Base-by-base conservation (phyloP, 2,888 invertebrate genomes). In the Suillia variegata region DNA sequence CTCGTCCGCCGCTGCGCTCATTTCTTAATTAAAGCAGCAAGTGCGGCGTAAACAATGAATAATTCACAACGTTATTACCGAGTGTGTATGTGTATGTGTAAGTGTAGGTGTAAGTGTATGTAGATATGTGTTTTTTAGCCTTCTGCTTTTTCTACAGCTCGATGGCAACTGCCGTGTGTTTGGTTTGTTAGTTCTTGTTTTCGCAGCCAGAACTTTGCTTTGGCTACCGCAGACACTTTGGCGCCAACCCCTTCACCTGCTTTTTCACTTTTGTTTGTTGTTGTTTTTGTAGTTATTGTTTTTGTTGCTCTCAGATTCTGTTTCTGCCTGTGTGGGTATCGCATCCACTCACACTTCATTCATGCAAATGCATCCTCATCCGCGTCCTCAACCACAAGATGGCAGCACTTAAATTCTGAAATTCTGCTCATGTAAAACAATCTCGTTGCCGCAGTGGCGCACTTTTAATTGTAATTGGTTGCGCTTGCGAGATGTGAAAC, bases 1-100 rank as follows among this genome's bases (percentile, higher is more conserved):
- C n/a, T n/a, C 26, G 26, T 6, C 26, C 26, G 26, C 26, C 26
- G 26, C 38, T 38, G 38, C n/a, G 10, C 38, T 45, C 45, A 45
- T 45, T 45, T 45, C 45, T 71, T 73, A 73, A 73, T 74, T 73
- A 73, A 73, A 71, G 67, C 70, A 71, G 67, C 66, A 74, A 73
- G 68, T 70, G 67, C 70, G 64, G 67, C 73, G 70, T 68, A 67
- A 71, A 69, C 71, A 73, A 73, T 73, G 74, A 74, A 73, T 71
- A 68, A 73, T 73, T 74, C 70, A 74, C 67, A 64, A 62, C 65
- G 65, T 68, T 70, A 64, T 70, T 65, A 64, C 60, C n/a, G n/a
- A n/a, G n/a, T n/a, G n/a, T n/a, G n/a, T n/a, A n/a, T n/a, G n/a
- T n/a, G n/a, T n/a, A n/a, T 21, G 10, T 48, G 48, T 22, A 13